Conservation (phyloP, 2,888 invertebrate genomes). For the Tenthredo amoena region DNA sequence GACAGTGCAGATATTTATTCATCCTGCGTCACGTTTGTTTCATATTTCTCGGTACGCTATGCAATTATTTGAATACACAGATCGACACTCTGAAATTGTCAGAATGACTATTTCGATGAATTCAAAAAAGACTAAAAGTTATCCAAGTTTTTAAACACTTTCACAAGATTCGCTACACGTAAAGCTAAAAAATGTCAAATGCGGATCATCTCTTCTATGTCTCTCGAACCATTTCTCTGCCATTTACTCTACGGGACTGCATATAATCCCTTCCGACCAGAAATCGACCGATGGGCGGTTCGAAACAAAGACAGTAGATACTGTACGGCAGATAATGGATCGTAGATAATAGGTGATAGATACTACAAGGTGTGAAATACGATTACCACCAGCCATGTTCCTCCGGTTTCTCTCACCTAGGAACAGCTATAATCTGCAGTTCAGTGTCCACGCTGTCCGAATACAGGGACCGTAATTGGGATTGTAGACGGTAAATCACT, state of each 20-base stretch:
- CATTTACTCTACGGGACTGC: not conserved
- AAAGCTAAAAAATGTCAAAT: not conserved
- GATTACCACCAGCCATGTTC: slow-evolving; percentile 45
- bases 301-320: slow-evolving; percentile 45
- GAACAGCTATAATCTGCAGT: slow-evolving; percentile 46
- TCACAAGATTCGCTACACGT: not conserved
- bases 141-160: not conserved
- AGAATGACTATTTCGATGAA: not conserved
- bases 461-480: slow-evolving; percentile 42
- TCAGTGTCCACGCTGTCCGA: slow-evolving; percentile 44
- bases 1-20: not conserved
- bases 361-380: slow-evolving; percentile 50
- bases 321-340: slow-evolving; percentile 46
- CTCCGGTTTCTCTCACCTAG: slow-evolving; percentile 43
- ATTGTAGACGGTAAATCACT: slow-evolving; percentile 31
- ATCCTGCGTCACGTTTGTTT: not conserved
- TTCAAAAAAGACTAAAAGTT: not conserved
- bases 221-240: not conserved
- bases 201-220: not conserved
- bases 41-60: not conserved
- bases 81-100: not conserved
- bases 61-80: not conserved
- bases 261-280: not conserved
- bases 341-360: slow-evolving; percentile 50
- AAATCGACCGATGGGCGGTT: slow-evolving; percentile 14